phyloP scores from a whole-genome alignment of 2,888 invertebrate genomes.

The Cetonia aurata region DNA sequence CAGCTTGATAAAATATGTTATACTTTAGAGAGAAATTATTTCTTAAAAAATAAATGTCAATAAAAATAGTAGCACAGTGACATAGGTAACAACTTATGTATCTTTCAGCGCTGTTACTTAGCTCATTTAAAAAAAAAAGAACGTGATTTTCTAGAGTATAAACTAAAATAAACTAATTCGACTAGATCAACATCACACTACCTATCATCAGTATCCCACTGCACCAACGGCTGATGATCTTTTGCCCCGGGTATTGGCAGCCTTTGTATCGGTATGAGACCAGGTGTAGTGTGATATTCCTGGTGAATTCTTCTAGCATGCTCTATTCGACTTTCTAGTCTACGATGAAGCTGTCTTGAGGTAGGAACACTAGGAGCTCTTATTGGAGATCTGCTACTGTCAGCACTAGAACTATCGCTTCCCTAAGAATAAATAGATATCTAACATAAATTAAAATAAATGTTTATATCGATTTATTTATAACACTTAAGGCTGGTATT shows the following conservation, averaged over 20 bases:
- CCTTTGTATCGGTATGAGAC: conserved; percentile 69
- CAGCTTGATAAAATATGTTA: too few relatives aligned
- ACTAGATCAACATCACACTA: conserved; percentile 48
- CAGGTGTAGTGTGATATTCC: conserved; percentile 64
- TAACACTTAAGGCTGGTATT: too few relatives aligned
- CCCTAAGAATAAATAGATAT: conserved; percentile 54
- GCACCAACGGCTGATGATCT: conserved; percentile 71
- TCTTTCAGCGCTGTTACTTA: too few relatives aligned
- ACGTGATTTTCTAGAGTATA: neutral
- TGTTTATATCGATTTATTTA: too few relatives aligned
- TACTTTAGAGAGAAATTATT: too few relatives aligned
- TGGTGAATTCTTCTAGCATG: conserved; percentile 66
- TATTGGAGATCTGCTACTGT: conserved; percentile 61
- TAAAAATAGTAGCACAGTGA: too few relatives aligned
- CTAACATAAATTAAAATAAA: too few relatives aligned
- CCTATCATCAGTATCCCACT: conserved; percentile 73
- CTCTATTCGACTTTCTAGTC: conserved; percentile 66
- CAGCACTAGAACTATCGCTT: conserved; percentile 64
- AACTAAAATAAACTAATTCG: neutral
- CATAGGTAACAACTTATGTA: too few relatives aligned
- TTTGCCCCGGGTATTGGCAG: conserved; percentile 67
- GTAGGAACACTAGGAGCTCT: conserved; percentile 56
- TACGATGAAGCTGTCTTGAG: conserved; percentile 62
- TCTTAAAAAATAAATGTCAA: too few relatives aligned
- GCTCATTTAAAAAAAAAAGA: neutral